Base-by-base conservation (phyloP, 2,888 invertebrate genomes). In the Sycophila texana region DNA sequence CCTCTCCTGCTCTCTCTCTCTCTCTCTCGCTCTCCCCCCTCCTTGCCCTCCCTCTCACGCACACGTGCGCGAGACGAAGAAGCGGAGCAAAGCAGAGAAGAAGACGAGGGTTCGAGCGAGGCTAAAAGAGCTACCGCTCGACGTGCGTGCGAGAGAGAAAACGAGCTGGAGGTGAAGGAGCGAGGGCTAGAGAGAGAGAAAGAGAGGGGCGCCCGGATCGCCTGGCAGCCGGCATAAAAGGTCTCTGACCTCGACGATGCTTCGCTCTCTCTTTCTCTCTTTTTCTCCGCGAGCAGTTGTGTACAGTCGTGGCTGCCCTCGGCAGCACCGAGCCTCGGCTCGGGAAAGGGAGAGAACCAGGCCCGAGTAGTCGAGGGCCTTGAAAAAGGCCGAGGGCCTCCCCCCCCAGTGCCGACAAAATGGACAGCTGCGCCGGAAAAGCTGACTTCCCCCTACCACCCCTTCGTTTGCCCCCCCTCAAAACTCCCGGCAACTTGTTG, bases 171-270 rank as follows among this genome's bases (percentile, higher is more conserved):
- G 39, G 39, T 16, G 55, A 39, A 53, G 53, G 53, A 53, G n/a
- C 53, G 30, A 26, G 22, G 61, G 30, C 30, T 5, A 39, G 73
- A 75, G 78, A 53, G 65, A 51, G 53, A 79, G 79, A 76, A 74
- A 71, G 77, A 79, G 82, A 71, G 75, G 77, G 78, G 78, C 86
- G 86, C 84, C 85, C 85, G 61, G 71, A 65, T 84, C 85, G 86
- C 86, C 85, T 87, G 85, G 86, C 87, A 85, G 87, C 84, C 86
- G 87, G 87, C 87, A 85, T 85, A 86, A 87, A 87, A 89, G 89
- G 89, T 89, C 89, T 87, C 87, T 89, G 88, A 89, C 89, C 88
- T 86, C 88, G 85, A 85, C 87, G 84, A 86, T 87, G 87, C 85
- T 85, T 84, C 82, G 79, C 82, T 81, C 82, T 53, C 53, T 53